phyloP scores from a whole-genome alignment of 2,113 vertebrate genomes.

The Pleuronectes platessa region DNA sequence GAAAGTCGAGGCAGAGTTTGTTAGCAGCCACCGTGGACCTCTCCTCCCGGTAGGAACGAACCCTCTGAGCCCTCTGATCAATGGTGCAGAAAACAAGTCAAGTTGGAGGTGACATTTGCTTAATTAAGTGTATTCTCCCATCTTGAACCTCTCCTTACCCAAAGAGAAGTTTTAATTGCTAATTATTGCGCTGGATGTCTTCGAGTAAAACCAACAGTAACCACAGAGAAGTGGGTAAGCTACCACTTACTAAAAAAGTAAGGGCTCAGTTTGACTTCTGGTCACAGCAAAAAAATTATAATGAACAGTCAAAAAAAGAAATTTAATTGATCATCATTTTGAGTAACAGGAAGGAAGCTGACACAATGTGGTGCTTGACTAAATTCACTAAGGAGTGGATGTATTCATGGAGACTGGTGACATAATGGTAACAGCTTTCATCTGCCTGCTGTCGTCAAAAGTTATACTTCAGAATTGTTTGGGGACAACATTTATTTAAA shows the following conservation, averaged over 20 bases:
- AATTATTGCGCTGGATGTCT: neutral
- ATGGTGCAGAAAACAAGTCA: constrained; percentile 2
- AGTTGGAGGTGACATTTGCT: constrained; percentile 28
- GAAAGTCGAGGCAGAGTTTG: constrained; percentile 10
- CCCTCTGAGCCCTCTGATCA: constrained; percentile 15
- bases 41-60: neutral
- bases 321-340: constrained; percentile 16
- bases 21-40: neutral
- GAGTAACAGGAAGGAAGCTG: constrained; percentile 31
- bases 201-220: neutral
- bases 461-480: constrained; percentile 9
- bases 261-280: neutral
- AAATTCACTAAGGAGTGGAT: constrained; percentile 7
- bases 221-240: neutral
- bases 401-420: neutral
- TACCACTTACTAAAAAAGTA: neutral
- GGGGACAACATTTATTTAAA: constrained; percentile 1
- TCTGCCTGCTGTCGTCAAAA: neutral
- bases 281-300: constrained; percentile 12
- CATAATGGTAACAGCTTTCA: constrained; percentile 6
- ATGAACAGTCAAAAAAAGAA: constrained; percentile 15
- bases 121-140: constrained; percentile 24
- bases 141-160: constrained; percentile 8
- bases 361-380: constrained; percentile 25
- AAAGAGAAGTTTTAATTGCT: constrained; percentile 17